Base-by-base conservation (phyloP, 2,888 invertebrate species). In the Autographa gamma region DNA sequence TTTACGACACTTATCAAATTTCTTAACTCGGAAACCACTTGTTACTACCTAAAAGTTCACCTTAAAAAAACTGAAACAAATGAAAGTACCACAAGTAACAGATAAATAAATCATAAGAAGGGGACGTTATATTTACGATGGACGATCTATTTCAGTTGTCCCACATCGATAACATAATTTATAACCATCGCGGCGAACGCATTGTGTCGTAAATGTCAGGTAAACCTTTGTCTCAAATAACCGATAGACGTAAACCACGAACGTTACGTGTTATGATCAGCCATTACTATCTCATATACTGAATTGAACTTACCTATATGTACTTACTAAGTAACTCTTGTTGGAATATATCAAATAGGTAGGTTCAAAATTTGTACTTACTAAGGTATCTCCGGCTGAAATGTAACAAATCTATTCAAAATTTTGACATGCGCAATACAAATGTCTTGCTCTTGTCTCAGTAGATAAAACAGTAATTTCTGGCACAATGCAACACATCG, bases 121-220 rank as follows among this genome's bases (percentile, higher is more conserved):
- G 74, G 75, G 65, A 66, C 75, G 69, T 73, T 66, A 71, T 76
- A 77, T 83, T 85, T 80, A 71, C 73, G 81, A 74, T 76, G 69
- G 73, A 69, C 43, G 63, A 62, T 77, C 82, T 77, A 75, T 79
- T 79, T 82, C 79, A 69, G 82, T 76, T 71, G 80, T 41, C 48
- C 71, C 59, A 78, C 61, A 78, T 78, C 74, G 73, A 80, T 82
- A 78, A 58, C 54, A 62, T 74, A 72, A 82, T 82, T 74, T 82
- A 74, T 82, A 74, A 63, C 72, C 16, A 66, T 73, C 65, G 34
- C 38, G 16, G 34, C 32, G n/a, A 16, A 16, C 58, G 60, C 61
- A 66, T 77, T 71, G 75, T 77, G 52, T 75, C 60, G 63, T 72
- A 69, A 71, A 80, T 73, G 71, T 66, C 72, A 72, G 56, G 72